Evolutionary conservation across 2,888 invertebrate genomes (phyloP).

Genomic region (Callosobruchus maculatus): DNA sequence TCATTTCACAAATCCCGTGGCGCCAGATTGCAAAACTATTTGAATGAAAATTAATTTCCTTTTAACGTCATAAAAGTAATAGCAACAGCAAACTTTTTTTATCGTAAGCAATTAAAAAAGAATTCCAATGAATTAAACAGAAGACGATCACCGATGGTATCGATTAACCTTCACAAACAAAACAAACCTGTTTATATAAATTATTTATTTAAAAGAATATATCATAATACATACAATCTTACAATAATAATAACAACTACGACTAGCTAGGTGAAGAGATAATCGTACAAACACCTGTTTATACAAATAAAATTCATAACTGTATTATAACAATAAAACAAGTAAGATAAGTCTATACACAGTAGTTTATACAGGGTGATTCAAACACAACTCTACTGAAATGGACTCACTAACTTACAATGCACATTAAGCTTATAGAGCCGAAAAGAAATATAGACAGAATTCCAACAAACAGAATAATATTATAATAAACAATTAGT

Average conservation of each 20-base stretch:
- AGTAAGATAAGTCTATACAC: background rate
- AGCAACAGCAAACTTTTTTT: background rate
- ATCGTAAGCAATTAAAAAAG: background rate
- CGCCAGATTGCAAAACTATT: too few species aligned
- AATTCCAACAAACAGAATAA: too few species aligned
- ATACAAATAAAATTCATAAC: background rate
- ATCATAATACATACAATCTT: background rate
- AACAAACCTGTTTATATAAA: background rate
- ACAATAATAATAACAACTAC: background rate
- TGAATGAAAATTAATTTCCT: too few species aligned
- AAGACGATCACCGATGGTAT: background rate
- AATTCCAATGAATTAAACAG: background rate
- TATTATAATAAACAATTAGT: too few species aligned
- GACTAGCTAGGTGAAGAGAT: background rate
- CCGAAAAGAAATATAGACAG: too few species aligned
- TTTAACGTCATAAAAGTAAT: background rate
- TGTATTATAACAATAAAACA: background rate
- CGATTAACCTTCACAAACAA: background rate
- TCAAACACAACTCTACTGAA: background rate
- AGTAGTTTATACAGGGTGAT: background rate
- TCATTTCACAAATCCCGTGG: too few species aligned
- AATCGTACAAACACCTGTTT: background rate
- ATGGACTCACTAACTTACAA: too few species aligned
- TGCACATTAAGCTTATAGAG: too few species aligned
- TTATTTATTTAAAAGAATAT: background rate